A percentile compares a stretch with the other conserved stretches of the same genome.
Conservation (phyloP, 2,888 invertebrate genomes). For the Adela reaumurella region DNA sequence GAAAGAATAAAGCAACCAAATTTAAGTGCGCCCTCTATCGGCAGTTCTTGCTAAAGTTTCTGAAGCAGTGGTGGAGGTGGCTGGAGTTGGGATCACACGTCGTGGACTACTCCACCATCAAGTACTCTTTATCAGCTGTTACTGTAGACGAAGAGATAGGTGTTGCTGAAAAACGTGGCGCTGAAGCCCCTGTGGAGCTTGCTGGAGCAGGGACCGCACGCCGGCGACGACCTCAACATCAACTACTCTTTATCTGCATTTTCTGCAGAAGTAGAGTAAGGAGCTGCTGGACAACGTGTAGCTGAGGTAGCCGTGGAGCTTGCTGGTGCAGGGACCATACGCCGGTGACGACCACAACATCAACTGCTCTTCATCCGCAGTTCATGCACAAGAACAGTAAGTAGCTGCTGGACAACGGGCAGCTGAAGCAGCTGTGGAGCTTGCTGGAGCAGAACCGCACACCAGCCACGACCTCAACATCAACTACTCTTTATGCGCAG, state of each 20-base stretch:
- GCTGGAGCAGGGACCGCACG: slow-evolving; percentile 66
- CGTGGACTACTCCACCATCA: slow-evolving; percentile 77
- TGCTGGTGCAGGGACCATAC: slow-evolving; percentile 72
- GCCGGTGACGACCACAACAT: slow-evolving; percentile 76
- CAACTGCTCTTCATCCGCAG: no score
- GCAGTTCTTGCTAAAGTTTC: no score
- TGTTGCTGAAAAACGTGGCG: no score
- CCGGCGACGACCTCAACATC: slow-evolving; percentile 75
- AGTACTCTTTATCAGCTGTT: no score
- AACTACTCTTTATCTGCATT: no score
- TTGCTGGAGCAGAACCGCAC: slow-evolving; percentile 71
- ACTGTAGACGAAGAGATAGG: no score
- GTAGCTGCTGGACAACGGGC: slow-evolving; percentile 81
- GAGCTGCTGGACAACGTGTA: no score
- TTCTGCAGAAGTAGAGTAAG: slow-evolving; percentile 85
- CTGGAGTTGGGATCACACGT: slow-evolving; percentile 66
- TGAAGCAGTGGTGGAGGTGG: slow-evolving; percentile 79
- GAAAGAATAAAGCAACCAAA: no score
- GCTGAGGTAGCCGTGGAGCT: slow-evolving; percentile 77
- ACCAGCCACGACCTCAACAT: slow-evolving; percentile 76
- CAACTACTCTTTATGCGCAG: slow-evolving; percentile 67
- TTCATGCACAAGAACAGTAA: slow-evolving; percentile 83
- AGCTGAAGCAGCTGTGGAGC: slow-evolving; percentile 81
- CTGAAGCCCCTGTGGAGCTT: slow-evolving; percentile 80
- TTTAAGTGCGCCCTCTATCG: no score